These are phyloP conservation scores for Lissocephala sabroskyi DNA, from an alignment of 2,888 invertebrate species.

Conservation along the genomic window DNA sequence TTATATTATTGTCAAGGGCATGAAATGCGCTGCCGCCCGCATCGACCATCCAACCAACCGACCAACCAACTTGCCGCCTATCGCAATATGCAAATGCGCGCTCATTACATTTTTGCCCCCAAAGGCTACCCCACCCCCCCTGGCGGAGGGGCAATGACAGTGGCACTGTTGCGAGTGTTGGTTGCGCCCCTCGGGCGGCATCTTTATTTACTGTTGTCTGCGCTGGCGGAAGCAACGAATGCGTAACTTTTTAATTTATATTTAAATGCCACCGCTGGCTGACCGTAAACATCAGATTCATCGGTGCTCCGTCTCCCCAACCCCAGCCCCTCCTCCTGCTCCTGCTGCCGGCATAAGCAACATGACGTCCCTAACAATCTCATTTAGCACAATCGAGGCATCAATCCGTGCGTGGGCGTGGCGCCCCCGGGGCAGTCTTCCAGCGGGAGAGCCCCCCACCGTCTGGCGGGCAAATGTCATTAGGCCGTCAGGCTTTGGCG, in stretches of 20 bases:
- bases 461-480: constrained; percentile 1
- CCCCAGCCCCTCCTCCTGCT: not conserved
- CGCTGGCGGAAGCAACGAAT: constrained; percentile 37
- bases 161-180: constrained; percentile 10
- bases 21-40: no score
- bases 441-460: no score
- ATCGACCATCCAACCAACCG: no score
- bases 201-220: no score
- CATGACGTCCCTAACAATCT: no score
- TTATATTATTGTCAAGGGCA: no score
- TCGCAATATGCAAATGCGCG: not conserved
- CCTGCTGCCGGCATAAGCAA: not conserved
- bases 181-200: constrained; percentile 3
- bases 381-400: not conserved
- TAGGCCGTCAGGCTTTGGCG: not conserved
- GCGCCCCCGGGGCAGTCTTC: not conserved
- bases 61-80: no score
- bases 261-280: constrained; percentile 43
- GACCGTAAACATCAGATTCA: constrained; percentile 20
- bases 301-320: not conserved
- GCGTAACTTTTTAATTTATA: constrained; percentile 58
- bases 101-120: not conserved
- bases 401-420: not conserved
- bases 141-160: no score
- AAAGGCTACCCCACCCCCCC: not conserved